Evolutionary conservation across 2,888 invertebrate genomes (phyloP).

Genomic region (Brachyopa scutellaris): DNA sequence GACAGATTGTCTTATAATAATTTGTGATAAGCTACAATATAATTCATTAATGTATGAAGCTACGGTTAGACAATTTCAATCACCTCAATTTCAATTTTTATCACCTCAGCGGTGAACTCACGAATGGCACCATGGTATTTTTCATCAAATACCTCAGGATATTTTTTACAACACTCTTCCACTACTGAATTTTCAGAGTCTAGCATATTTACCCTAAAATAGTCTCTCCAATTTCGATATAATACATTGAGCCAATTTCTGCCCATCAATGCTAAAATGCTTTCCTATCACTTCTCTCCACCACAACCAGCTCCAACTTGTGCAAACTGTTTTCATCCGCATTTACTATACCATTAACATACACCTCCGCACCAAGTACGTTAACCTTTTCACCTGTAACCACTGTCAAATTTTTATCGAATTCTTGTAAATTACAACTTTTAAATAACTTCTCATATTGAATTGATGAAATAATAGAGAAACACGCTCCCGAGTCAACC

Average conservation of each 20-base stretch:
- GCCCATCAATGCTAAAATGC: slow-evolving; percentile 5
- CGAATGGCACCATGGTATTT: slow-evolving; percentile 2
- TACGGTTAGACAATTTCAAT: too few relatives aligned
- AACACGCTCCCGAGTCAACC: slow-evolving; percentile 1
- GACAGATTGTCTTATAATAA: too few relatives aligned
- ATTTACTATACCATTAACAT: too few relatives aligned
- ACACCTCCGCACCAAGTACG: too few relatives aligned
- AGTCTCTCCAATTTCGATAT: slow-evolving; percentile 2
- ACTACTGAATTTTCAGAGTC: neutral
- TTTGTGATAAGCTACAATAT: too few relatives aligned
- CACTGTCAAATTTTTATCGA: too few relatives aligned
- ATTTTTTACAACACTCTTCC: neutral
- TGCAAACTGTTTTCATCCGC: too few relatives aligned
- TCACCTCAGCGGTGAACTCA: neutral
- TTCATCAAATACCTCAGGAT: slow-evolving; percentile 3
- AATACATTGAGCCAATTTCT: slow-evolving; percentile 5
- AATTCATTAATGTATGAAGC: too few relatives aligned
- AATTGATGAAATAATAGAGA: neutral
- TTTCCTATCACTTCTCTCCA: slow-evolving; percentile 1
- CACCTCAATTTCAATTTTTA: too few relatives aligned
- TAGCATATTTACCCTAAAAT: neutral
- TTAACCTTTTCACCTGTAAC: too few relatives aligned
- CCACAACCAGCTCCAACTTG: neutral
- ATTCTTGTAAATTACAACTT: too few relatives aligned
- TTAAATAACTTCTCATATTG: neutral